A percentile compares a stretch with the other conserved stretches of the same genome.
phyloP scores from a whole-genome alignment of 2,797 vertebrate genomes.

The Phataginus tetradactyla region DNA sequence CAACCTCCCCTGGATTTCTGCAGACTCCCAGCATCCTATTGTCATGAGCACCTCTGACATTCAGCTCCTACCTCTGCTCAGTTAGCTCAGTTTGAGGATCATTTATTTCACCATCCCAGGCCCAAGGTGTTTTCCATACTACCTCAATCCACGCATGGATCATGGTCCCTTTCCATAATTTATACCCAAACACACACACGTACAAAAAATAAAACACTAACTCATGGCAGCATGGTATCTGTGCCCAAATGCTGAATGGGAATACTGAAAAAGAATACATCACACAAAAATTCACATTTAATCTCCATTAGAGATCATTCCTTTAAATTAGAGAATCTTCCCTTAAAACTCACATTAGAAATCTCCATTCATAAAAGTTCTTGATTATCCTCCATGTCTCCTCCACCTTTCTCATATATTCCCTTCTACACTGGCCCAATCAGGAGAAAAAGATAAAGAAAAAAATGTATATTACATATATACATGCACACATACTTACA shows the following conservation, averaged over 20 bases:
- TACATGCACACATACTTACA: neutral
- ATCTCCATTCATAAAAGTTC: neutral
- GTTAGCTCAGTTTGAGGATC: neutral
- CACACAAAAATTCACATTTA: neutral
- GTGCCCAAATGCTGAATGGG: neutral
- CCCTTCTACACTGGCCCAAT: neutral
- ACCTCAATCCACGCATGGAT: neutral
- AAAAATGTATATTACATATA: neutral
- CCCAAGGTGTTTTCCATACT: neutral
- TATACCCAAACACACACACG: neutral
- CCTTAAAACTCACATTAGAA: neutral
- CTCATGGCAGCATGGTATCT: neutral
- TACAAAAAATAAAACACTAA: neutral
- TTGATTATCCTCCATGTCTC: neutral
- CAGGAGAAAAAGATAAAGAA: neutral
- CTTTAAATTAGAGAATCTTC: too few species aligned
- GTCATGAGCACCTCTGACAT: neutral
- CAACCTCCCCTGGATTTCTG: neutral
- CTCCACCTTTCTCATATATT: neutral
- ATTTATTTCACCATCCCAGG: neutral
- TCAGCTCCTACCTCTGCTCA: neutral
- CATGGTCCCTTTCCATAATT: neutral
- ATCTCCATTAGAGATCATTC: neutral
- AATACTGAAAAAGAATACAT: neutral
- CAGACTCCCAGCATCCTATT: neutral